phyloP scores from a whole-genome alignment of 2,888 invertebrate genomes.

The Hoplodrina ambigua region DNA sequence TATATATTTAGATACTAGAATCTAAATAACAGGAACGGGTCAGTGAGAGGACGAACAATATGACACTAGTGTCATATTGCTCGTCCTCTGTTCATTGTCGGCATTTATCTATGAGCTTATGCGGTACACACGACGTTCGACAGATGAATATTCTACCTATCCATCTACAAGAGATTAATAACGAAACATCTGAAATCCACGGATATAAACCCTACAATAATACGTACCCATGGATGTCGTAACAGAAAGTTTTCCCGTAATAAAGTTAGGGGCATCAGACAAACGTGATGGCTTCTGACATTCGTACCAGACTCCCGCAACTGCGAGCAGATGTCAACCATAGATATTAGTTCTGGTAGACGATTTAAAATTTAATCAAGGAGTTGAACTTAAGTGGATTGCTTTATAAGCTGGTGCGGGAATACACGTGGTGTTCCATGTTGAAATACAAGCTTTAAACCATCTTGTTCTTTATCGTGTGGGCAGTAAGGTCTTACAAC shows the following conservation, averaged over 20 bases:
- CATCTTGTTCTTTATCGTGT: too few species aligned
- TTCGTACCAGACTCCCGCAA: conserved; percentile 36
- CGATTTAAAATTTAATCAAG: conserved; percentile 79
- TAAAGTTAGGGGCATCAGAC: conserved; percentile 59
- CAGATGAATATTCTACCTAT: too few species aligned
- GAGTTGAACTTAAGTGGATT: conserved; percentile 54
- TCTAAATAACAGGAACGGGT: too few species aligned
- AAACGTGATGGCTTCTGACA: conserved; percentile 55
- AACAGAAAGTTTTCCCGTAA: conserved; percentile 59
- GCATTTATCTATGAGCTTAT: too few species aligned
- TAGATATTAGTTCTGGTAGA: conserved; percentile 75
- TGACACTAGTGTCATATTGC: too few species aligned
- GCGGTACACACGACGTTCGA: too few species aligned
- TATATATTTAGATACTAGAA: too few species aligned
- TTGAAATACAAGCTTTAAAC: not conserved
- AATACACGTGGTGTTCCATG: conserved; percentile 9
- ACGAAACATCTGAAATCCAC: conserved; percentile 11
- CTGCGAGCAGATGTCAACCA: conserved; percentile 77
- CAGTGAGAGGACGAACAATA: too few species aligned
- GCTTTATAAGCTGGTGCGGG: conserved; percentile 16
- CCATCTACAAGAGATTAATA: not conserved
- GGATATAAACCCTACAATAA: conserved; percentile 30
- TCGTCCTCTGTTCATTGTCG: too few species aligned
- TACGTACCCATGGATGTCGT: conserved; percentile 21
- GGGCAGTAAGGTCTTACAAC: too few species aligned